Evolutionary conservation across 2,888 invertebrate species (phyloP).

Genomic region (Cheiracanthium punctorium): DNA sequence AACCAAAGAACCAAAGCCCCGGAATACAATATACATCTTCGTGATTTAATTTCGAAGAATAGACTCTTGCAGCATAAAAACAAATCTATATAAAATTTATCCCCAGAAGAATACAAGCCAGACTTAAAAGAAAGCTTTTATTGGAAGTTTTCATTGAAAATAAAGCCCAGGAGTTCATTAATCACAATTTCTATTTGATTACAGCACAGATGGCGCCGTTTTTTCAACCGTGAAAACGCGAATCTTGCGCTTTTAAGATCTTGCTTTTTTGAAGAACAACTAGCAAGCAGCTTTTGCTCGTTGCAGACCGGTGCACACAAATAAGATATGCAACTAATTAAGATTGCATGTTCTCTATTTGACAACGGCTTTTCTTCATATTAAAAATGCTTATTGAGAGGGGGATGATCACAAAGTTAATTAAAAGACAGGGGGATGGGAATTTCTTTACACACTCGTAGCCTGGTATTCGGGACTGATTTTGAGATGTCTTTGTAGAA

Average conservation of each 20-base stretch:
- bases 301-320: background rate
- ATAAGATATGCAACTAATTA: slow-evolving; percentile 15
- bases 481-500: no score
- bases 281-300: background rate
- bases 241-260: background rate
- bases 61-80: background rate
- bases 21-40: background rate
- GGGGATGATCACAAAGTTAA: slow-evolving; percentile 1
- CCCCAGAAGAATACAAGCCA: slow-evolving; percentile 1
- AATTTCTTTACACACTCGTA: no score
- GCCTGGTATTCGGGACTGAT: no score
- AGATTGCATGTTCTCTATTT: slow-evolving; percentile 13
- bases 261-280: background rate
- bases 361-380: background rate
- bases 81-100: background rate
- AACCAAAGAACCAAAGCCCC: background rate
- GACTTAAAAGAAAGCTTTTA: slow-evolving; percentile 8
- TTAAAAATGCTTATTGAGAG: background rate
- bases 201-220: slow-evolving; percentile 4
- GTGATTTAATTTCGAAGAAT: background rate
- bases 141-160: slow-evolving; percentile 1
- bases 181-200: slow-evolving; percentile 9
- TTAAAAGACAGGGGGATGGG: no score
- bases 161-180: slow-evolving; percentile 5
- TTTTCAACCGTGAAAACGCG: slow-evolving; percentile 13